Conservation (phyloP, 2,888 invertebrate species). For the Meghimatium bilineatum region DNA sequence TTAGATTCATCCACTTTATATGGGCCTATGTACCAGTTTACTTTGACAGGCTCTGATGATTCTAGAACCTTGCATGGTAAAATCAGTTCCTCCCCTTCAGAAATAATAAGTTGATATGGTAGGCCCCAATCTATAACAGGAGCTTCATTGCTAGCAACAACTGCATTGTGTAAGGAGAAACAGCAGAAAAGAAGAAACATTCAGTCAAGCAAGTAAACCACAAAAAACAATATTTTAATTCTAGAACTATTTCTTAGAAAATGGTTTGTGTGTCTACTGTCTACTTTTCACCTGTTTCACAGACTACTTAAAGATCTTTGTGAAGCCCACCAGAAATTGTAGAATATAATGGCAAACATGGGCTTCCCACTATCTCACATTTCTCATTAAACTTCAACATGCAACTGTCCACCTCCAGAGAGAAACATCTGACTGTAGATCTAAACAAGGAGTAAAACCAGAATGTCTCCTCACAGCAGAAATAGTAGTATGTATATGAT, state of each 20-base stretch:
- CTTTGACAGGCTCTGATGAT: constrained; percentile 37
- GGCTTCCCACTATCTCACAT: no score
- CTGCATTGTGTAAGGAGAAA: not conserved
- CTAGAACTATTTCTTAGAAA: not conserved
- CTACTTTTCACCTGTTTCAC: no score
- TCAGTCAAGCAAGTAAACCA: not conserved
- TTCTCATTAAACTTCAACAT: no score
- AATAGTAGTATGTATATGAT: no score
- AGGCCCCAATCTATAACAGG: constrained; percentile 56
- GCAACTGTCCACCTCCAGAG: no score
- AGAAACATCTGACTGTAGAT: no score
- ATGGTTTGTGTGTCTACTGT: no score
- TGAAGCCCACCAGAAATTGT: no score
- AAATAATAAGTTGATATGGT: constrained; percentile 53
- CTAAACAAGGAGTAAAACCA: no score
- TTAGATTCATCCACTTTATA: constrained; percentile 52
- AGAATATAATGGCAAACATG: no score
- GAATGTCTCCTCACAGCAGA: no score
- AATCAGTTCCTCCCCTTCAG: constrained; percentile 56
- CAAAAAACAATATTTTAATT: not conserved
- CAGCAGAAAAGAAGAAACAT: not conserved
- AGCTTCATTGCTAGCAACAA: constrained; percentile 53
- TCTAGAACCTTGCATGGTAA: constrained; percentile 65
- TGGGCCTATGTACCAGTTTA: constrained; percentile 63
- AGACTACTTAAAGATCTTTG: no score